phyloP scores from a whole-genome alignment of 2,888 invertebrate genomes.

The Fragum sueziense region DNA sequence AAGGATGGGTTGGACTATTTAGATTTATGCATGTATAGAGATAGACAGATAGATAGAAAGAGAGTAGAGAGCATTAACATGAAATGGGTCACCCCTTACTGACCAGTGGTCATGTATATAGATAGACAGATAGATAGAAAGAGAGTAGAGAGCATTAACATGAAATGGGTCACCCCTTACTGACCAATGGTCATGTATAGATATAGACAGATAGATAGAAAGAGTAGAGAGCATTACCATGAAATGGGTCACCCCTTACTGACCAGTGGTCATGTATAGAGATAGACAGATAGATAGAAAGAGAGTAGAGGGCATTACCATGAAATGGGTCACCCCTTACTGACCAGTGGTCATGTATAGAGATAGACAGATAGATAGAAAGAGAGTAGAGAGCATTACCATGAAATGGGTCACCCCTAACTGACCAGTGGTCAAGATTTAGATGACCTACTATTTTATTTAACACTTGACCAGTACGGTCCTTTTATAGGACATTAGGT shows the following conservation, averaged over 20 bases:
- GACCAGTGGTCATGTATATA: background rate
- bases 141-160: background rate
- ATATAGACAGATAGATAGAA: background rate
- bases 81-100: no score
- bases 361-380: no score
- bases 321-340: no score
- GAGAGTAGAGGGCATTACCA: background rate
- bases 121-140: background rate
- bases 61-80: no score
- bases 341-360: no score
- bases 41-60: background rate
- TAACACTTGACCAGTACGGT: no score
- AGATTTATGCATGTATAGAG: background rate
- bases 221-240: background rate
- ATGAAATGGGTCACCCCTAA: no score
- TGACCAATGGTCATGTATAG: background rate
- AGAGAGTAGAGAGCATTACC: no score
- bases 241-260: background rate
- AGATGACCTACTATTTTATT: no score
- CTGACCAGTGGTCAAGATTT: no score
- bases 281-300: background rate
- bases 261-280: background rate
- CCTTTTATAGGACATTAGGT: no score
- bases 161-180: background rate
- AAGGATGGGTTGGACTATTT: background rate